A percentile compares a stretch with the other conserved stretches of the same genome.
Conservation (phyloP, 2,113 vertebrate species). For the Saccopteryx leptura region DNA sequence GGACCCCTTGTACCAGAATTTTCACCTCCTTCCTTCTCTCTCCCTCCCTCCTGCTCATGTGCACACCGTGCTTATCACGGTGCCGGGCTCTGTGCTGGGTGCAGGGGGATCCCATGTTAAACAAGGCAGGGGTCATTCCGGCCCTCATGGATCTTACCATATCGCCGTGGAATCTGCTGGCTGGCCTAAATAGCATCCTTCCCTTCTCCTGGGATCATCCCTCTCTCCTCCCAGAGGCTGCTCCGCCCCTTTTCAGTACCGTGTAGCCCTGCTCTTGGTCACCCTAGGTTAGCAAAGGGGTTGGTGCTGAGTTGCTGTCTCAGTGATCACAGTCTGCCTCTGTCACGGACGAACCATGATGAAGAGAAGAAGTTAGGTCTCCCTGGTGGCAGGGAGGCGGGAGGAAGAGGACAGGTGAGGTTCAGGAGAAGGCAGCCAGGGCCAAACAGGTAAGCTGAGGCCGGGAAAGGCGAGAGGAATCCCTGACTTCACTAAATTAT, state of each 20-base stretch:
- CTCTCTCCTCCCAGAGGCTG: background rate
- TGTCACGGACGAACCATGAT: background rate
- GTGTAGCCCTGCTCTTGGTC: background rate
- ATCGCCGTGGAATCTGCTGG: accelerated
- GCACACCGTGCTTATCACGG: accelerated
- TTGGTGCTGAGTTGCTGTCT: background rate
- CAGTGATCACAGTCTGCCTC: background rate
- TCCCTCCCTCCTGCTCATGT: too few relatives aligned
- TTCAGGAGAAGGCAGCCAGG: background rate
- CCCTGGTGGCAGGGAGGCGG: background rate
- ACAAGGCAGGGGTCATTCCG: background rate
- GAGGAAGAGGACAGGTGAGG: background rate
- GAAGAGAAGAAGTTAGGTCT: background rate
- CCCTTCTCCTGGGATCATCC: background rate
- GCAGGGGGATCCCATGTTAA: accelerated
- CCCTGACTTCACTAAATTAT: background rate
- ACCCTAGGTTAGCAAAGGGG: background rate
- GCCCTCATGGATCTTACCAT: accelerated
- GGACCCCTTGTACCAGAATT: background rate
- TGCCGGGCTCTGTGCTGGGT: background rate
- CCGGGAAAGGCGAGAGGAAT: background rate
- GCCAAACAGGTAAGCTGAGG: background rate
- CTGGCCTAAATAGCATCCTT: background rate
- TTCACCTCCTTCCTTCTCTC: too few relatives aligned
- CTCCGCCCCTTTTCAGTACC: accelerated